Conservation (phyloP, 2,888 invertebrate species). For the Tortrix viridana region DNA sequence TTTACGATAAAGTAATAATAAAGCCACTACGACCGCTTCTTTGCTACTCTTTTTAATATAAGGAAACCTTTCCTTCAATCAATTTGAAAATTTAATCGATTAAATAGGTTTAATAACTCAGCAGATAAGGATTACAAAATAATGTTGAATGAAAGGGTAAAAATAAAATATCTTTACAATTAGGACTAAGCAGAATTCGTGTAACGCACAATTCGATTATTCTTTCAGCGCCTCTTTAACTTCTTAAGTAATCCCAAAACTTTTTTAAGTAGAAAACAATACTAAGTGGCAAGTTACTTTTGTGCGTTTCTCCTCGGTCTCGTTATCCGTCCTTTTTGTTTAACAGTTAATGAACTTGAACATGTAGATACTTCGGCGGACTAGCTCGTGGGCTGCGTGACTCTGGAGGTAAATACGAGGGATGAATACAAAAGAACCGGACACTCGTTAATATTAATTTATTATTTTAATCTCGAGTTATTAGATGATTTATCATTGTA, state of each 20-base stretch:
- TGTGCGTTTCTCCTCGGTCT: conserved; percentile 20
- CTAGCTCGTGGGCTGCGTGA: conserved; percentile 5
- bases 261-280: conserved; percentile 63
- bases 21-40: too few species aligned
- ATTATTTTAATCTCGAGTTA: too few species aligned
- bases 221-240: conserved; percentile 63
- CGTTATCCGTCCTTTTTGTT: conserved; percentile 43
- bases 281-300: conserved; percentile 63
- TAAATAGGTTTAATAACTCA: background rate
- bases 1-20: too few species aligned
- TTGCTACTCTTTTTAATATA: too few species aligned
- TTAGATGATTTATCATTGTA: too few species aligned
- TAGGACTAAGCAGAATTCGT: conserved; percentile 18
- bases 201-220: conserved; percentile 56
- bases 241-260: conserved; percentile 69
- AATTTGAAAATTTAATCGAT: too few species aligned
- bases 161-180: conserved; percentile 15
- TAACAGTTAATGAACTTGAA: conserved; percentile 35
- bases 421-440: conserved; percentile 20
- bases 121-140: background rate
- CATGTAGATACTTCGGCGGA: conserved; percentile 33
- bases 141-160: background rate
- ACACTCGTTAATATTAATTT: background rate
- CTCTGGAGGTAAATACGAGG: background rate
- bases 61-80: too few species aligned